A percentile compares a stretch with the other conserved stretches of the same genome.
phyloP scores from a whole-genome alignment of 1,140 invertebrate species.

The Tetramorium alpestre region DNA sequence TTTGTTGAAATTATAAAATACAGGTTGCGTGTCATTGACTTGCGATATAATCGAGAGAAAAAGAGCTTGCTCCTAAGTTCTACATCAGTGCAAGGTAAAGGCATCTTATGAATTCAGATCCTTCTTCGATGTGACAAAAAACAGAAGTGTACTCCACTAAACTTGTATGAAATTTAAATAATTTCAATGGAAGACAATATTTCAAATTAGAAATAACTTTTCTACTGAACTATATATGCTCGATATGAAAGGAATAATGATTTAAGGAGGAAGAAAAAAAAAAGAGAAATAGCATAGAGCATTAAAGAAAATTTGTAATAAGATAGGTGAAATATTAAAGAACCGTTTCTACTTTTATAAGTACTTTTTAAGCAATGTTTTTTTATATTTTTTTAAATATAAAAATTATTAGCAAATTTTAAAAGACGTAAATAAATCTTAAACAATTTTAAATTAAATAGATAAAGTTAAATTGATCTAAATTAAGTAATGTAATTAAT shows the following conservation, averaged over 20 bases:
- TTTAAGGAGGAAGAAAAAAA: background rate
- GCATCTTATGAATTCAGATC: background rate
- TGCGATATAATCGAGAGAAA: slow-evolving; percentile 20
- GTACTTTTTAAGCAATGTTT: background rate
- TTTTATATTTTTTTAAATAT: background rate
- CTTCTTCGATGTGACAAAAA: background rate
- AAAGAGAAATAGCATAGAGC: background rate
- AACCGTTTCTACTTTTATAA: background rate
- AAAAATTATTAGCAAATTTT: background rate
- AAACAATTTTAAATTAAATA: background rate
- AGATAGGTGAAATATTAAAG: background rate
- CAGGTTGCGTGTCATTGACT: background rate
- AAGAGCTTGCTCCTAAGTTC: slow-evolving; percentile 7
- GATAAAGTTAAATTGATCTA: background rate
- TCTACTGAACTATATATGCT: background rate
- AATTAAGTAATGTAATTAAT: background rate
- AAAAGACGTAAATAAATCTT: background rate
- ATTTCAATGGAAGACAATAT: slow-evolving; percentile 19
- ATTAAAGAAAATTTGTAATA: background rate
- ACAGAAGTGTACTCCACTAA: background rate
- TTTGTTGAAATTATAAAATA: background rate
- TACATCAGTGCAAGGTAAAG: slow-evolving; percentile 37
- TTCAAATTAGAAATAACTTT: background rate
- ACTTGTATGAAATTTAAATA: background rate
- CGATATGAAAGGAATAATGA: background rate